phyloP scores from a whole-genome alignment of 2,888 invertebrate genomes.

The Brassicogethes aeneus region DNA sequence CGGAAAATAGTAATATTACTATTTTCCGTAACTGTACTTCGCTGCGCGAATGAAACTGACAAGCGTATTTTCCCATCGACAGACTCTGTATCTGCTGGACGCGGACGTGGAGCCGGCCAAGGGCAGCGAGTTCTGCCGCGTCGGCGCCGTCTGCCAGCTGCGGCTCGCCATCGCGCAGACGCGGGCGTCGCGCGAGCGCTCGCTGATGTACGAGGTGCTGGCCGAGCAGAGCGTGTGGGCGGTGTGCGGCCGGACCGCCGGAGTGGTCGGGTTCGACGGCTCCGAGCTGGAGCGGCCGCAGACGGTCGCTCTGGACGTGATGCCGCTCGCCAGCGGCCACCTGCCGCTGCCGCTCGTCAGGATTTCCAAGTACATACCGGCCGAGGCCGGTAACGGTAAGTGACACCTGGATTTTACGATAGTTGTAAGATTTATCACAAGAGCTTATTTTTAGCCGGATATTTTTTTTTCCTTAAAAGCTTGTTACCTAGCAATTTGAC shows the following conservation, averaged over 20 bases:
- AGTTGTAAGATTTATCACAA: too few relatives aligned
- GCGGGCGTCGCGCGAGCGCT: constrained; percentile 59
- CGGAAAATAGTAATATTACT: too few relatives aligned
- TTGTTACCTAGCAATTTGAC: too few relatives aligned
- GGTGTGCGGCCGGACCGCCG: constrained; percentile 82
- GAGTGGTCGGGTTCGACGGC: constrained; percentile 46
- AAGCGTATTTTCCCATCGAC: too few relatives aligned
- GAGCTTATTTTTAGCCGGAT: too few relatives aligned
- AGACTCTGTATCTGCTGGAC: constrained; percentile 75
- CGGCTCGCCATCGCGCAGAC: constrained; percentile 63
- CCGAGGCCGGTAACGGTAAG: constrained; percentile 38
- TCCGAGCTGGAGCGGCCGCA: constrained; percentile 45
- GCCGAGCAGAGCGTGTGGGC: constrained; percentile 93
- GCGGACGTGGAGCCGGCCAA: constrained; percentile 71
- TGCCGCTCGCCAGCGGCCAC: constrained; percentile 87
- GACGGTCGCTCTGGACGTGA: constrained; percentile 75
- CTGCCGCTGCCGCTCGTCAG: constrained; percentile 81
- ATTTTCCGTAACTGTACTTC: neutral
- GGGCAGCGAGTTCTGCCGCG: constrained; percentile 77
- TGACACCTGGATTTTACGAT: too few relatives aligned
- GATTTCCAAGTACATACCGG: constrained; percentile 82
- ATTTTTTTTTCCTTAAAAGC: too few relatives aligned
- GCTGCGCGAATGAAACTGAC: neutral
- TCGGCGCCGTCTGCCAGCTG: constrained; percentile 79
- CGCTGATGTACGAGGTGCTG: constrained; percentile 88